phyloP scores from a whole-genome alignment of 1,140 invertebrate genomes.

The Colletes latitarsis region DNA sequence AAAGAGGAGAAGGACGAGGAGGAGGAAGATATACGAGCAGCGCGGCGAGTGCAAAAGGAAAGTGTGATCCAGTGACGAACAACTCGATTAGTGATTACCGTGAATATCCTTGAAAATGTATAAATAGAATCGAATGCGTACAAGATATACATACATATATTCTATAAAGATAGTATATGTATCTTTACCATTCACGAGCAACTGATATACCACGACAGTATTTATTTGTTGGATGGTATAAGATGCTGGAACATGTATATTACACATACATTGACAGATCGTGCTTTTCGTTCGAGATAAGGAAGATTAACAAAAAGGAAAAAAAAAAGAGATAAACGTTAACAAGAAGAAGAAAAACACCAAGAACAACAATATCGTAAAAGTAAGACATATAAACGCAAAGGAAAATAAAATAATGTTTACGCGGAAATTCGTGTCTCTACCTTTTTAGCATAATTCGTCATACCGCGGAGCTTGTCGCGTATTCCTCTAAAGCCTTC shows the following conservation, averaged over 20 bases:
- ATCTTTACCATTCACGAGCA: neutral
- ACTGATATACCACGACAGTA: neutral
- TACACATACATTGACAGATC: neutral
- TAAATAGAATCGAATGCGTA: slow-evolving; percentile 2
- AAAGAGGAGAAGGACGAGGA: neutral
- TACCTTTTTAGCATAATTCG: slow-evolving; percentile 68
- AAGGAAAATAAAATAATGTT: slow-evolving; percentile 30
- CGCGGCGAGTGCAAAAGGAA: neutral
- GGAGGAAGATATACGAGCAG: neutral
- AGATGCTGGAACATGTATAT: neutral
- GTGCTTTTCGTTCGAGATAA: neutral
- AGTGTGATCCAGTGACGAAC: slow-evolving; percentile 1
- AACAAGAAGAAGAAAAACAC: too few relatives aligned
- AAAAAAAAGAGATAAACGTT: too few relatives aligned
- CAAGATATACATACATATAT: neutral
- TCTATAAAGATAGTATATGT: slow-evolving; percentile 7
- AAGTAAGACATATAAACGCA: neutral
- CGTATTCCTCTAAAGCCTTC: slow-evolving; percentile 61
- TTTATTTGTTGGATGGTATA: neutral
- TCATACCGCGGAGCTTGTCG: slow-evolving; percentile 66
- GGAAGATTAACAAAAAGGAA: too few relatives aligned
- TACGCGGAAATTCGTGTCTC: slow-evolving; percentile 51
- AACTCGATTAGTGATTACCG: slow-evolving; percentile 2
- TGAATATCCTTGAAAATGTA: slow-evolving; percentile 9
- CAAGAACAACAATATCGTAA: neutral